These are phyloP conservation scores for Microcebus griseorufus DNA, from an alignment of 2,113 vertebrate species.

Conservation along the genomic window DNA sequence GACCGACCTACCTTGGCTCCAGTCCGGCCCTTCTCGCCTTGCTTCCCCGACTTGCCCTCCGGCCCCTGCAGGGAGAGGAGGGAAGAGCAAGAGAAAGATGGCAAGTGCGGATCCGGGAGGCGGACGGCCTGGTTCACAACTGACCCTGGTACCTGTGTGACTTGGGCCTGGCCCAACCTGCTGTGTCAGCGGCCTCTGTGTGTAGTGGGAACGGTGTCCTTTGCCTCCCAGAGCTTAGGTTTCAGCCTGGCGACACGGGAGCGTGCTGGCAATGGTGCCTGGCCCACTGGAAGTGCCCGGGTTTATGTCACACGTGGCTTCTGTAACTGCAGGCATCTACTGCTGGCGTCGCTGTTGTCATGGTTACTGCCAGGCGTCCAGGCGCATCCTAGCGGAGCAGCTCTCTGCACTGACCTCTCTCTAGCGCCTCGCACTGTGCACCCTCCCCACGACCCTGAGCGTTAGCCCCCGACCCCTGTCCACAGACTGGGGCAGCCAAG, in stretches of 20 bases:
- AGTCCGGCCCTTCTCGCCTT: conserved; percentile 93
- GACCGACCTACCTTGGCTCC: conserved; percentile 91
- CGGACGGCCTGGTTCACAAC: background rate
- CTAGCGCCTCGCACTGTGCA: too few species aligned
- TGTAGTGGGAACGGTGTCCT: background rate
- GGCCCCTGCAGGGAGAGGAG: conserved; percentile 88
- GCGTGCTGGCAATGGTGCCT: accelerated
- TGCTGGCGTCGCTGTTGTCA: background rate
- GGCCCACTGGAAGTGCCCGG: background rate
- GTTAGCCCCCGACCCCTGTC: background rate
- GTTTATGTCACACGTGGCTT: background rate
- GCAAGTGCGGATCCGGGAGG: background rate
- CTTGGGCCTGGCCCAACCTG: background rate
- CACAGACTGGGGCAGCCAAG: accelerated
- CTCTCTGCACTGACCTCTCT: background rate
- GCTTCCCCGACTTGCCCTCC: conserved; percentile 96
- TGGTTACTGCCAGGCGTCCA: background rate
- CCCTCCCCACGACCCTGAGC: background rate
- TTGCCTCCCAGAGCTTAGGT: background rate
- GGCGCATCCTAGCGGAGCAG: background rate
- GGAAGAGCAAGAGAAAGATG: background rate
- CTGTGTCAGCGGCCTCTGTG: accelerated
- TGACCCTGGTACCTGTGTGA: background rate
- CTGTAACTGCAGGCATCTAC: accelerated
- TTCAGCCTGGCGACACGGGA: background rate